Percentiles rank a stretch among this genome's conserved stretches.
Evolutionary conservation across 53 echinoderm and acorn worm species (phyloP).

Genomic region (Mesocentrotus franciscanus): DNA sequence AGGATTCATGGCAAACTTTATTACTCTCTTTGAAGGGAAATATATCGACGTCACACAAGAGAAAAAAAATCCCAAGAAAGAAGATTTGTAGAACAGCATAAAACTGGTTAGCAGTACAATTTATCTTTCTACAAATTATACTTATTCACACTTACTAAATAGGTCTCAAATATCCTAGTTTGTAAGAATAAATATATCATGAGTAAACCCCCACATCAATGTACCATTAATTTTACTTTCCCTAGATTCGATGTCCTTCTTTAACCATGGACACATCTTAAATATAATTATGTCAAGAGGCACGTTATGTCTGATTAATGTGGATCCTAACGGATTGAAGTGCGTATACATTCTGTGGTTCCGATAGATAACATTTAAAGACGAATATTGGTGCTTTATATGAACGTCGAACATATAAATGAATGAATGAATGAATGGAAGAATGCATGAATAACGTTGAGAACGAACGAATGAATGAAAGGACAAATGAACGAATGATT

Average conservation of each 20-base stretch:
- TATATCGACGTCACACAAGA: slow-evolving; percentile 54
- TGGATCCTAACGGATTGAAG: neutral
- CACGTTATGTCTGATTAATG: neutral
- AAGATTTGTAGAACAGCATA: neutral
- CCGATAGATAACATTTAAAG: neutral
- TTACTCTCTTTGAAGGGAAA: slow-evolving; percentile 46
- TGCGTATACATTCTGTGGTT: neutral
- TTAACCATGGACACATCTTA: neutral
- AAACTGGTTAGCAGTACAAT: neutral
- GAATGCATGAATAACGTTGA: neutral
- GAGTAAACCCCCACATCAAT: neutral
- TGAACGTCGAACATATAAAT: neutral
- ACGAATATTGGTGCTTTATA: slow-evolving; percentile 47
- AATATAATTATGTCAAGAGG: neutral
- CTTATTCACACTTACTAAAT: neutral
- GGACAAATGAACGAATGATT: neutral
- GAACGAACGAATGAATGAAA: neutral
- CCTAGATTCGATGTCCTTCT: neutral
- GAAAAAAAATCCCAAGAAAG: neutral
- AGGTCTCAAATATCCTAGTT: neutral
- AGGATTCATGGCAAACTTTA: slow-evolving; percentile 64
- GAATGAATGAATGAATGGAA: neutral
- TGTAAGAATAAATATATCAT: neutral
- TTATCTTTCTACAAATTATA: neutral
- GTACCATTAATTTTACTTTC: neutral